These are phyloP conservation scores for Mastacembelus armatus DNA, from an alignment of 2,797 vertebrate species.

Conservation along the genomic window DNA sequence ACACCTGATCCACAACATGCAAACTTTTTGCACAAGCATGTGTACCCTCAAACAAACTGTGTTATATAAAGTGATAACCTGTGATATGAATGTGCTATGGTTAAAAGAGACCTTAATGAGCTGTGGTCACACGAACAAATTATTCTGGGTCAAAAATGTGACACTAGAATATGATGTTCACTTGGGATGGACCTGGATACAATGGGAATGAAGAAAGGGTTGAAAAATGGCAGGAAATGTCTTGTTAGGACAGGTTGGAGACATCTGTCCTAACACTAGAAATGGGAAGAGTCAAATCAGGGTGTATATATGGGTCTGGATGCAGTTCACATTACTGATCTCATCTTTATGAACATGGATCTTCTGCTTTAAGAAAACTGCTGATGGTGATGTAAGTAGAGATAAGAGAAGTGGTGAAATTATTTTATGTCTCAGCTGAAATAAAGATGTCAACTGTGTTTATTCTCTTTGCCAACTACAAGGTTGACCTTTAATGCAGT, in stretches of 20 bases:
- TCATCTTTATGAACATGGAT: not conserved
- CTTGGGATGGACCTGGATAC: not conserved
- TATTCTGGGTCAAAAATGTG: not conserved
- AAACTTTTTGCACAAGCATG: not conserved
- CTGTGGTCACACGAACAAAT: not conserved
- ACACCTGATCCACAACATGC: not conserved
- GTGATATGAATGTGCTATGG: not conserved
- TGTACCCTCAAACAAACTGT: conserved; percentile 1
- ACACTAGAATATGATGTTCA: not conserved
- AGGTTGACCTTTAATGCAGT: conserved; percentile 20
- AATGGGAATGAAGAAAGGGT: not conserved
- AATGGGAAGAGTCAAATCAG: conserved; percentile 14
- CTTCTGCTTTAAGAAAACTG: not conserved
- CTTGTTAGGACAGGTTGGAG: conserved; percentile 26
- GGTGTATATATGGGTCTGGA: not conserved
- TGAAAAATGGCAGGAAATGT: conserved; percentile 12
- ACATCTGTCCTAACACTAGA: conserved; percentile 67
- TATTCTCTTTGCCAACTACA: conserved; percentile 1
- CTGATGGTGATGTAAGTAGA: not conserved
- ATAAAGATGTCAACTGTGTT: not conserved
- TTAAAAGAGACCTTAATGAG: conserved; percentile 8
- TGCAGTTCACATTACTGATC: not conserved
- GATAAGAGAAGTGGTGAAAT: not conserved
- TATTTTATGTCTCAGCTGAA: not conserved
- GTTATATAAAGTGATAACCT: not conserved